Evolutionary conservation across 2,888 invertebrate genomes (phyloP).

Genomic region (Pristionchus exspectatus): DNA sequence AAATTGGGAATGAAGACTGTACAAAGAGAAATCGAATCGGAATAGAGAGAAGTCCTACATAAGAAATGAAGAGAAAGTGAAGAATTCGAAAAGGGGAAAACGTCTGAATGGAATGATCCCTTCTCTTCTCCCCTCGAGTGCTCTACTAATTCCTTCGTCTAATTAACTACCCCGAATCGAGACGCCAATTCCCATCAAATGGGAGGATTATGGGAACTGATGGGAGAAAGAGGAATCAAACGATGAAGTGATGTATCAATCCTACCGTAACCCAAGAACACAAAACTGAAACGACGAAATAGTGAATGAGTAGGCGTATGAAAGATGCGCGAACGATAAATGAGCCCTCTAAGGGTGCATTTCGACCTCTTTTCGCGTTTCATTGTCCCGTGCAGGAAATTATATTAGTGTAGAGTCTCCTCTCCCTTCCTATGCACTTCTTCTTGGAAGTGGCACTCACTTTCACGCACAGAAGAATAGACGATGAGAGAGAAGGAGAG

Average conservation of each 20-base stretch:
- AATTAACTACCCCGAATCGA: background rate
- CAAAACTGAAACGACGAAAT: background rate
- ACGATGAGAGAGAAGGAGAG: slow-evolving; percentile 3
- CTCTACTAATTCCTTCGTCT: slow-evolving; percentile 31
- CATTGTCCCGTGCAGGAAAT: background rate
- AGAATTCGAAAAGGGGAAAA: slow-evolving; percentile 17
- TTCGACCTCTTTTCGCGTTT: background rate
- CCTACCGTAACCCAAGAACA: background rate
- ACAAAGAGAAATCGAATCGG: background rate
- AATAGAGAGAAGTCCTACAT: background rate
- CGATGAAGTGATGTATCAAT: background rate
- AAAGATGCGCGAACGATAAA: background rate
- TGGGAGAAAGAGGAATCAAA: background rate
- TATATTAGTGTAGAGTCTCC: slow-evolving; percentile 2
- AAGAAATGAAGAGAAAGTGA: background rate
- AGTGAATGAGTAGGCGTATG: background rate
- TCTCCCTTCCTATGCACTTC: background rate
- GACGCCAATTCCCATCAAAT: slow-evolving; percentile 36
- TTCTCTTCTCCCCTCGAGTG: slow-evolving; percentile 4
- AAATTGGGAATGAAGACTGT: background rate
- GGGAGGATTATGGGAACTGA: slow-evolving; percentile 13
- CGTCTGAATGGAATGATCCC: background rate
- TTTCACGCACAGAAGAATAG: background rate
- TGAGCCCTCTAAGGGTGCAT: background rate
- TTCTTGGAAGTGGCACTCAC: slow-evolving; percentile 9